Base-by-base conservation (phyloP, 2,797 vertebrate species). In the Pseudocheirus occidentalis region DNA sequence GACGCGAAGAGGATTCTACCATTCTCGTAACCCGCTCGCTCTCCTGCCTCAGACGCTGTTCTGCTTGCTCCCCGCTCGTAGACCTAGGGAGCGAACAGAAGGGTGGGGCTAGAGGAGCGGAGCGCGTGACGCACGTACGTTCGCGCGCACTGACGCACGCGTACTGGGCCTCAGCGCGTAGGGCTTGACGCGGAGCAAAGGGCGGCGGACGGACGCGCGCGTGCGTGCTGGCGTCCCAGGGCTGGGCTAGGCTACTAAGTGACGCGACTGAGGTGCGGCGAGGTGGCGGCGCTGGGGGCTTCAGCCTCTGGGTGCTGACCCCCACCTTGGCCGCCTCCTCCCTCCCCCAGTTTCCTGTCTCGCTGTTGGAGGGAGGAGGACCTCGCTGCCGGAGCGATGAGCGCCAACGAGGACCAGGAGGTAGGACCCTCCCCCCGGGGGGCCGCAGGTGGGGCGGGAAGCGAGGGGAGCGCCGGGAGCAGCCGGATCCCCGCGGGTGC, bases 361-460 rank as follows among this genome's bases (percentile, higher is more conserved):
- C 62, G 62, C 24, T 0, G 4, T 34, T 0, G 0, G 57, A 27
- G 1, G 24, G n/a, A 31, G n/a, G 92, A 58, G 92, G 58, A 24
- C 81, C 55, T 90, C 1, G 52, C 55, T 11, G 27, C 96, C 58
- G 29, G 90, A 93, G 96, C 92, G 97, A 99, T 99, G 99, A 99
- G 99, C 94, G 99, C 99, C 59, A 99, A 99, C 98, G 99, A 99
- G 98, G 99, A 99, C 97, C 99, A 99, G 96, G 99, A 99, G 99
- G 99, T 99, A 98, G 98, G 98, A 10, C 11, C 18, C 54, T 4
- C 10, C 55, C 34, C 5, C 5, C 34, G 3, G 40, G 73, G 24
- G 4, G 9, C 7, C 34, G 18, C 24, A 10, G 58, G 10, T 57
- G 16, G n/a, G 12, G 58, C 0, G 1, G 28, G 56, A 6, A 13